These are phyloP conservation scores for Ethmia dodecea DNA, from an alignment of 2,888 invertebrate genomes.

Conservation along the genomic window DNA sequence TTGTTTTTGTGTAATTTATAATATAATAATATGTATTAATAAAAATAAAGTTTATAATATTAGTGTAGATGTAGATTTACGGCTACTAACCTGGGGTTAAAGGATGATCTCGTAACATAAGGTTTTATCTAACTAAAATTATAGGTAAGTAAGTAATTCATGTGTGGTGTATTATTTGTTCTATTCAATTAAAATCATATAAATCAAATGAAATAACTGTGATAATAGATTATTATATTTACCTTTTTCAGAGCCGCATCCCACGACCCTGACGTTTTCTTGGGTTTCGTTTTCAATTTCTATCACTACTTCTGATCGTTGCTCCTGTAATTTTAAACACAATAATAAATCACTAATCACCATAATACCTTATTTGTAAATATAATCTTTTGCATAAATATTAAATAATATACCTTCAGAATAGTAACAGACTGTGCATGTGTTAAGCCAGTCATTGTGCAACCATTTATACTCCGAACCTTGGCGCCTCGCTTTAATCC, in stretches of 20 bases:
- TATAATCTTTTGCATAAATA: background rate
- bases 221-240: slow-evolving; percentile 11
- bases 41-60: too few species aligned
- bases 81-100: too few species aligned
- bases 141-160: too few species aligned
- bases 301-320: slow-evolving; percentile 87
- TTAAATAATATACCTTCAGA: slow-evolving; percentile 81
- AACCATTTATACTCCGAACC: slow-evolving; percentile 92
- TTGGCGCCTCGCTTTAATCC: slow-evolving; percentile 93
- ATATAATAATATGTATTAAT: too few species aligned
- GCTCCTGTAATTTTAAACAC: slow-evolving; percentile 79
- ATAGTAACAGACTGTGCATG: slow-evolving; percentile 92
- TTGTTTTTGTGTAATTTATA: too few species aligned
- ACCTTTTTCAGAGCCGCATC: slow-evolving; percentile 70
- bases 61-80: too few species aligned
- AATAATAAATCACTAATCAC: background rate
- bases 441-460: slow-evolving; percentile 87
- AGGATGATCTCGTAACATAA: too few species aligned
- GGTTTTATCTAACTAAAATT: too few species aligned
- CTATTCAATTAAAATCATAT: too few species aligned
- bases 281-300: slow-evolving; percentile 80
- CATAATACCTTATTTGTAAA: too few species aligned
- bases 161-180: too few species aligned
- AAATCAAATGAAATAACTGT: too few species aligned
- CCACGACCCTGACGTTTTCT: slow-evolving; percentile 38